A percentile compares a stretch with the other conserved stretches of the same genome.
These are phyloP conservation scores for Diglossa cyanea DNA, from an alignment of 2,797 vertebrate genomes.

Conservation along the genomic window DNA sequence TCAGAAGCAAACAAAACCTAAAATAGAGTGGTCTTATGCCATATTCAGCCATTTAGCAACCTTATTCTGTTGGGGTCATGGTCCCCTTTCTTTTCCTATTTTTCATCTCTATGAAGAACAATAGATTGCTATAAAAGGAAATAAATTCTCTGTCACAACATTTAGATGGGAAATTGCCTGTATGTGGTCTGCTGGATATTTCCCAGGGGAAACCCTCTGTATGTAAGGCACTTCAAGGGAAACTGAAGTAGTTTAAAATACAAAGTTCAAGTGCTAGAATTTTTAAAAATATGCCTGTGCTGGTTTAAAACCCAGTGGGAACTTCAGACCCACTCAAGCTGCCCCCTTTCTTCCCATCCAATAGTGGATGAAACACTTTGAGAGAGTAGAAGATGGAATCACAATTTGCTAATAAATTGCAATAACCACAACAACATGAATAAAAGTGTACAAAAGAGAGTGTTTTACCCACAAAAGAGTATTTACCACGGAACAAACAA, in stretches of 20 bases:
- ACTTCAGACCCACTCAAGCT: not conserved
- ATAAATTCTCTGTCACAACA: not conserved
- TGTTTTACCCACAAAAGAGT: not conserved
- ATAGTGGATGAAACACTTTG: not conserved
- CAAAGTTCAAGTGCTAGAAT: not conserved
- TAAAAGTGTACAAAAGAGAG: not conserved
- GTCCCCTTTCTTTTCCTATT: not conserved
- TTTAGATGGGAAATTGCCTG: not conserved
- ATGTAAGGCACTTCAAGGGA: not conserved
- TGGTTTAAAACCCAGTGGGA: not conserved
- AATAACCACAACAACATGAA: not conserved
- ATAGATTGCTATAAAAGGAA: not conserved
- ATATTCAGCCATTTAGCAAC: not conserved
- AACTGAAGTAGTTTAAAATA: not conserved
- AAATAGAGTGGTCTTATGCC: not conserved
- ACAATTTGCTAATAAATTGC: not conserved
- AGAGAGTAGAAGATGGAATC: not conserved
- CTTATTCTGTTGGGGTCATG: not conserved
- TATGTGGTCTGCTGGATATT: not conserved
- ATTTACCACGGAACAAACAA: accelerated
- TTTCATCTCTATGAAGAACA: not conserved
- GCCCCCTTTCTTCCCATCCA: no score
- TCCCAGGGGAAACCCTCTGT: not conserved
- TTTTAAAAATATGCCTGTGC: not conserved
- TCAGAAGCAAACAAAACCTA: not conserved